These are phyloP conservation scores for Latrodectus hesperus DNA, from an alignment of 2,888 invertebrate species.

Conservation along the genomic window DNA sequence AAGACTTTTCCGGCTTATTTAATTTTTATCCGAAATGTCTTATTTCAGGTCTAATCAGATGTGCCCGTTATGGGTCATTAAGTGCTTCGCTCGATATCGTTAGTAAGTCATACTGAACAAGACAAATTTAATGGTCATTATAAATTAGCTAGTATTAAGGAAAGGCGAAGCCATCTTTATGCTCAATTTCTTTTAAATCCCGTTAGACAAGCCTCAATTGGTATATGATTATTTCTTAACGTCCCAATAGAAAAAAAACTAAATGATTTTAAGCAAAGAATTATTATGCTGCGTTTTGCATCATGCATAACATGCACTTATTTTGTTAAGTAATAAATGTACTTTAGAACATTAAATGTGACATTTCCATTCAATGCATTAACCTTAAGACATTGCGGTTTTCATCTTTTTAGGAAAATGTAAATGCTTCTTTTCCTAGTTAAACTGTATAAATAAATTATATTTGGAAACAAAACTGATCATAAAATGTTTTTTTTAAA, in stretches of 20 bases:
- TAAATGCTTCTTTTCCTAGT: too few relatives aligned
- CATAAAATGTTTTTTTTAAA: too few relatives aligned
- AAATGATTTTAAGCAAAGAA: too few relatives aligned
- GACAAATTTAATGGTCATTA: slow-evolving; percentile 59
- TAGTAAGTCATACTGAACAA: slow-evolving; percentile 11
- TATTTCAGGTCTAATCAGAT: slow-evolving; percentile 36
- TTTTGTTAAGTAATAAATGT: too few relatives aligned
- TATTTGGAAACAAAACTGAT: too few relatives aligned
- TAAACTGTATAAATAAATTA: too few relatives aligned
- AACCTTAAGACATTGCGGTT: too few relatives aligned
- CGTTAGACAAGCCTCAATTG: slow-evolving; percentile 36
- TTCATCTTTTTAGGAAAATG: too few relatives aligned
- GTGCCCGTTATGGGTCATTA: slow-evolving; percentile 42
- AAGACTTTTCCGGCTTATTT: not conserved
- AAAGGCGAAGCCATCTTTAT: slow-evolving; percentile 24
- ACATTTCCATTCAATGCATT: too few relatives aligned
- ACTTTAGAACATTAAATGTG: too few relatives aligned
- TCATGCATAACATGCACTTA: too few relatives aligned
- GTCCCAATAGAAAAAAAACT: not conserved
- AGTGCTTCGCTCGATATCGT: slow-evolving; percentile 19
- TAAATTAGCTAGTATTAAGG: slow-evolving; percentile 31
- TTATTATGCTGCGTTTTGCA: too few relatives aligned
- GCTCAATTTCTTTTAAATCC: slow-evolving; percentile 41
- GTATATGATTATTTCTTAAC: not conserved
- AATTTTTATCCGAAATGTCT: slow-evolving; percentile 18